Evolutionary conservation across 2,797 vertebrate genomes (phyloP).

Genomic region (Hybognathus amarus): DNA sequence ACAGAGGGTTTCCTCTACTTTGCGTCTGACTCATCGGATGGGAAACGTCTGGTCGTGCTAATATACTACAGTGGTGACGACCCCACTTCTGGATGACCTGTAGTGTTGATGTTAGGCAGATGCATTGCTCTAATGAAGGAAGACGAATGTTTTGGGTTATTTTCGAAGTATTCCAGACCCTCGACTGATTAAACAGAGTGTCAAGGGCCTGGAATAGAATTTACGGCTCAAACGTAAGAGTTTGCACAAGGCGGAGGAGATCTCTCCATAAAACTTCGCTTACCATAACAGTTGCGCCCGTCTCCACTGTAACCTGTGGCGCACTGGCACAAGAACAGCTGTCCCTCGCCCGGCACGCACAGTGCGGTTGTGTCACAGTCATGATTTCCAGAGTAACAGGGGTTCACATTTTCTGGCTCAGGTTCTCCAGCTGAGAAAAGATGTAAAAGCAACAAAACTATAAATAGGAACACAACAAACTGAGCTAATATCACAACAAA

Average conservation of each 20-base stretch:
- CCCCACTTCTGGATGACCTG: constrained; percentile 19
- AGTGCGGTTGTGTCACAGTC: constrained; percentile 83
- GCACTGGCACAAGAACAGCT: constrained; percentile 85
- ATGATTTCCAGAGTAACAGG: constrained; percentile 87
- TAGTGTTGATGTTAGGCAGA: constrained; percentile 49
- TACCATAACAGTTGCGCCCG: constrained; percentile 87
- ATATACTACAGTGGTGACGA: constrained; percentile 40
- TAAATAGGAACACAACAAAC: neutral
- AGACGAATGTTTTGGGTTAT: neutral
- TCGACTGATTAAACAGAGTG: constrained; percentile 50
- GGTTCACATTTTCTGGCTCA: constrained; percentile 73
- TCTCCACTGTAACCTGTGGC: constrained; percentile 83
- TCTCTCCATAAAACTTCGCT: constrained; percentile 43
- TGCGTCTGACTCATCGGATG: neutral
- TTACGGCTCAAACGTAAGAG: neutral
- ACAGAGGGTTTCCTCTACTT: constrained; percentile 24
- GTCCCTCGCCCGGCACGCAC: constrained; percentile 82
- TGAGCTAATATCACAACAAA: constrained; percentile 18
- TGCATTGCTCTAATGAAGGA: constrained; percentile 25
- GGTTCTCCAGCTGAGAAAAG: constrained; percentile 57
- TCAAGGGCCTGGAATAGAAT: constrained; percentile 38
- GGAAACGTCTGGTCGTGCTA: constrained; percentile 31
- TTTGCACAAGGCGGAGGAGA: neutral
- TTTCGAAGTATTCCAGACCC: constrained; percentile 39
- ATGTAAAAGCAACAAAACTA: constrained; percentile 3